Evolutionary conservation across 1,140 invertebrate genomes (phyloP).

Genomic region (Drosophila melanogaster): Release_6_plus_ISO1_MT NT_037436.4:11849501-11850000

Average conservation of each 20-base stretch:
- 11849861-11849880: constrained; percentile 66
- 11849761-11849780: neutral
- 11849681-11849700: constrained; percentile 17
- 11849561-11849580: constrained; percentile 26
- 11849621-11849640: constrained; percentile 60
- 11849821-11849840: constrained; percentile 63
- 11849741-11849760: constrained; percentile 10
- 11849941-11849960: constrained; percentile 36
- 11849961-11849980: constrained; percentile 62
- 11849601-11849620: constrained; percentile 1
- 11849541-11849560: constrained; percentile 3
- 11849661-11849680: constrained; percentile 55
- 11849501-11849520: no score
- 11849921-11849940: constrained; percentile 43
- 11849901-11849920: constrained; percentile 17
- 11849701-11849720: constrained; percentile 54
- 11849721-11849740: constrained; percentile 64
- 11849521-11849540: neutral
- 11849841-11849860: constrained; percentile 75
- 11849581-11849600: constrained; percentile 6
- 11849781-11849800: constrained; percentile 60
- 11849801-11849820: constrained; percentile 1
- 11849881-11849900: constrained; percentile 25
- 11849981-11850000: constrained; percentile 35
- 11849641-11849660: constrained; percentile 60